Percentiles rank a stretch among this genome's conserved stretches.
Conservation (phyloP, 2,888 invertebrate species). For the Harpalus rufipes region DNA sequence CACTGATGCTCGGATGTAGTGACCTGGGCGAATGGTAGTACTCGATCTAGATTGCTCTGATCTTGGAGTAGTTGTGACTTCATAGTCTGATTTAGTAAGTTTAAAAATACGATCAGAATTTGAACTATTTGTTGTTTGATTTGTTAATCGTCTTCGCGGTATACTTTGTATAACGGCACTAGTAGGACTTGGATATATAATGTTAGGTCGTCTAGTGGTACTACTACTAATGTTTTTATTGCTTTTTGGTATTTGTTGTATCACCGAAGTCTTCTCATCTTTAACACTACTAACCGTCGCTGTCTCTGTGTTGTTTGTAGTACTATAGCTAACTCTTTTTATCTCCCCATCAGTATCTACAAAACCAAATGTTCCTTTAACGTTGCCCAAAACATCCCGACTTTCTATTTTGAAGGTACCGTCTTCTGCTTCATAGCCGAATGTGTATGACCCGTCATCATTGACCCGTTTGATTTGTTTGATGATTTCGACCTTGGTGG, state of each 20-base stretch:
- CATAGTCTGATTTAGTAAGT: neutral
- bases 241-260: slow-evolving; percentile 75
- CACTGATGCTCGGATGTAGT: slow-evolving; percentile 71
- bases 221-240: slow-evolving; percentile 78
- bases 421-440: slow-evolving; percentile 91
- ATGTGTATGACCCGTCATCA: slow-evolving; percentile 91
- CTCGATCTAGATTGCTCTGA: slow-evolving; percentile 70
- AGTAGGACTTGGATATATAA: slow-evolving; percentile 79
- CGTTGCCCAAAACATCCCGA: slow-evolving; percentile 87
- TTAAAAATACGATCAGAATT: neutral
- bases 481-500: slow-evolving; percentile 86
- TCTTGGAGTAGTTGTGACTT: slow-evolving; percentile 67
- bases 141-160: slow-evolving; percentile 78
- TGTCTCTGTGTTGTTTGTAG: slow-evolving; percentile 79
- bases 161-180: slow-evolving; percentile 84
- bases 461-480: slow-evolving; percentile 90
- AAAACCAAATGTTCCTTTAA: slow-evolving; percentile 91
- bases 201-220: slow-evolving; percentile 80
- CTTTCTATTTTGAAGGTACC: slow-evolving; percentile 92
- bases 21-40: slow-evolving; percentile 74
- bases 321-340: slow-evolving; percentile 87
- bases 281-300: slow-evolving; percentile 76
- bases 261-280: slow-evolving; percentile 75
- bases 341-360: slow-evolving; percentile 88
- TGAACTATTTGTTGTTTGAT: neutral